Percentiles rank a stretch among this genome's conserved stretches.
Evolutionary conservation across 2,113 vertebrate species (phyloP).

Genomic region (Apaloderma vittatum): DNA sequence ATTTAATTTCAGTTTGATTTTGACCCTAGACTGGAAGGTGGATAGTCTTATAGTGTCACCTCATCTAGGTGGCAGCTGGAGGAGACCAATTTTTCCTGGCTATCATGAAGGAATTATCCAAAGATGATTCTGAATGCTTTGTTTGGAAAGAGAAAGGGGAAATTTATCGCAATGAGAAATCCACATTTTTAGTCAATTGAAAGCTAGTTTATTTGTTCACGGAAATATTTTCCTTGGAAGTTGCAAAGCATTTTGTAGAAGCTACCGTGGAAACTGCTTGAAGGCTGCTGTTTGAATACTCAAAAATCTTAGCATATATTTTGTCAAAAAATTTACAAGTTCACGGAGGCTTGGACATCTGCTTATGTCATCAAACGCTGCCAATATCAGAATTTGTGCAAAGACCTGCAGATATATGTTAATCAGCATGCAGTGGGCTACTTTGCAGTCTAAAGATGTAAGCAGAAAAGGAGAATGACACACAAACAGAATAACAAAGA

Average conservation of each 20-base stretch:
- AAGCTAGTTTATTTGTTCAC: slow-evolving; percentile 44
- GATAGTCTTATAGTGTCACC: neutral
- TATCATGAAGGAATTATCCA: neutral
- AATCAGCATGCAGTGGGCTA: neutral
- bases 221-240: slow-evolving; percentile 53
- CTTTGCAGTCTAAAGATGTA: neutral
- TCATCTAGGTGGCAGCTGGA: slow-evolving; percentile 43
- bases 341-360: neutral
- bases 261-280: slow-evolving; percentile 3
- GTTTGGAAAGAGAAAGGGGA: slow-evolving; percentile 40
- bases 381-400: neutral
- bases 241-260: slow-evolving; percentile 40
- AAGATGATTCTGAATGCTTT: neutral
- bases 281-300: slow-evolving; percentile 29
- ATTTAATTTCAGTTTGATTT: neutral
- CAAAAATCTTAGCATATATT: neutral
- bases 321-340: slow-evolving; percentile 41
- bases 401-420: neutral
- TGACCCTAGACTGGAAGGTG: neutral
- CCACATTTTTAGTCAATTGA: slow-evolving; percentile 14
- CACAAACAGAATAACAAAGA: neutral
- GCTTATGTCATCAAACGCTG: neutral
- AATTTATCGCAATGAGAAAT: slow-evolving; percentile 36
- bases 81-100: slow-evolving; percentile 48
- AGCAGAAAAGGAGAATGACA: neutral